Conservation (phyloP, 2,888 invertebrate species). For the Crepidodera aurea region DNA sequence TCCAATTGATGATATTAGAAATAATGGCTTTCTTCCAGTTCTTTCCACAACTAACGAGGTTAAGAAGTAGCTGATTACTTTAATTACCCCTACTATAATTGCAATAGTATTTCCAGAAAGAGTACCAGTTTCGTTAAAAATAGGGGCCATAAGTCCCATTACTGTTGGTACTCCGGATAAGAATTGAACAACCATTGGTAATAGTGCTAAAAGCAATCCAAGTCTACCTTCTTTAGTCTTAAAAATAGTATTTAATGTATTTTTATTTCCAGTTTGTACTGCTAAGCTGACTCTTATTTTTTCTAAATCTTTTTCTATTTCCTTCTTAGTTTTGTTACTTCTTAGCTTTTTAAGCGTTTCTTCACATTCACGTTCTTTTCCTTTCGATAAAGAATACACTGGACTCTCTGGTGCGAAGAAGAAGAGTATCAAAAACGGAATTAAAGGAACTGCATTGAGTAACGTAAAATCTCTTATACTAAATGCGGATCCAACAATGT, state of each 20-base stretch:
- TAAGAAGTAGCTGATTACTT: neutral
- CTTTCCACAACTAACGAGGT: slow-evolving; percentile 11
- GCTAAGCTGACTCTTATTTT: slow-evolving; percentile 3
- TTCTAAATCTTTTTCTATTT: neutral
- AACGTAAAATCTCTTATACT: slow-evolving; percentile 21
- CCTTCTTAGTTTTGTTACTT: slow-evolving; percentile 5
- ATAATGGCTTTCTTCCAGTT: slow-evolving; percentile 15
- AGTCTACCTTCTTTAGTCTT: neutral
- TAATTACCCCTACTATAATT: slow-evolving; percentile 5
- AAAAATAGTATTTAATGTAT: neutral
- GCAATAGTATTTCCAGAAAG: slow-evolving; percentile 16
- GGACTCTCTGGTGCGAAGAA: slow-evolving; percentile 15
- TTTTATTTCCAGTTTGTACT: neutral
- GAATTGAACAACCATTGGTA: slow-evolving; percentile 4
- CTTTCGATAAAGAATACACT: neutral
- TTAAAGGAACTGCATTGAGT: neutral
- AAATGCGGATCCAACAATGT: slow-evolving; percentile 16
- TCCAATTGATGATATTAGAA: slow-evolving; percentile 8
- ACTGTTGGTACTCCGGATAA: slow-evolving; percentile 13
- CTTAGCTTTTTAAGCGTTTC: slow-evolving; percentile 3
- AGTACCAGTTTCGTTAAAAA: slow-evolving; percentile 20
- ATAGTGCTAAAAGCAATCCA: slow-evolving; percentile 10
- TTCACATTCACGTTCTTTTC: neutral
- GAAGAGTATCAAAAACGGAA: slow-evolving; percentile 7
- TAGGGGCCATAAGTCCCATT: slow-evolving; percentile 25